Evolutionary conservation across 2,113 vertebrate species (phyloP).

Genomic region (Polypterus senegalus): DNA sequence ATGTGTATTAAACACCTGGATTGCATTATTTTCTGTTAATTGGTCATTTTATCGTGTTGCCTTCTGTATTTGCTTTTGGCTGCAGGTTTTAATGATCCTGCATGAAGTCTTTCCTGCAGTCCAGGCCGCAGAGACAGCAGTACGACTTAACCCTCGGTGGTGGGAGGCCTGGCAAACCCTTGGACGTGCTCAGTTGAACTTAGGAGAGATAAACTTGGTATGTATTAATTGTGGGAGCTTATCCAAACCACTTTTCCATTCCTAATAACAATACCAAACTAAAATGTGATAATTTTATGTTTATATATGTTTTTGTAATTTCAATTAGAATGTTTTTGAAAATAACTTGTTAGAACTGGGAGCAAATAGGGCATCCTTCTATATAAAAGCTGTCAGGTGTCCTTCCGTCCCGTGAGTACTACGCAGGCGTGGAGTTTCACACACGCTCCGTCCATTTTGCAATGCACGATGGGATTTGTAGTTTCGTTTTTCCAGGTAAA

Average conservation of each 20-base stretch:
- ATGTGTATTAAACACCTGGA: too few relatives aligned
- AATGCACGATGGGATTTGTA: too few relatives aligned
- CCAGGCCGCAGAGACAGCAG: slow-evolving; percentile 79
- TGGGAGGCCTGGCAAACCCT: slow-evolving; percentile 92
- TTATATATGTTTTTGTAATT: too few relatives aligned
- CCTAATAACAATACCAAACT: not conserved
- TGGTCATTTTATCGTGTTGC: not conserved
- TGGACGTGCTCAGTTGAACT: slow-evolving; percentile 81
- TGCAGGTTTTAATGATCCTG: slow-evolving; percentile 73
- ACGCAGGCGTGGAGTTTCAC: too few relatives aligned
- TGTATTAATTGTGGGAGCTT: slow-evolving; percentile 18
- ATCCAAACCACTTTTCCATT: not conserved
- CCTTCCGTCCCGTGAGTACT: too few relatives aligned
- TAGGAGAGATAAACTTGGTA: slow-evolving; percentile 87
- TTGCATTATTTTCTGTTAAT: too few relatives aligned
- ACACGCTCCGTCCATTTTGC: too few relatives aligned
- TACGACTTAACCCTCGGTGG: slow-evolving; percentile 69
- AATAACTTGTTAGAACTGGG: too few relatives aligned
- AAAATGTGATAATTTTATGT: not conserved
- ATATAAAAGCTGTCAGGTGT: too few relatives aligned
- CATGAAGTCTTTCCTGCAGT: slow-evolving; percentile 88
- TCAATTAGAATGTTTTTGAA: too few relatives aligned
- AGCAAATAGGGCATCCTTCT: too few relatives aligned
- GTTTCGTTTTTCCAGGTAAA: too few relatives aligned
- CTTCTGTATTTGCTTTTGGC: not conserved